phyloP scores from a whole-genome alignment of 2,797 vertebrate species.

The Carapus acus region DNA sequence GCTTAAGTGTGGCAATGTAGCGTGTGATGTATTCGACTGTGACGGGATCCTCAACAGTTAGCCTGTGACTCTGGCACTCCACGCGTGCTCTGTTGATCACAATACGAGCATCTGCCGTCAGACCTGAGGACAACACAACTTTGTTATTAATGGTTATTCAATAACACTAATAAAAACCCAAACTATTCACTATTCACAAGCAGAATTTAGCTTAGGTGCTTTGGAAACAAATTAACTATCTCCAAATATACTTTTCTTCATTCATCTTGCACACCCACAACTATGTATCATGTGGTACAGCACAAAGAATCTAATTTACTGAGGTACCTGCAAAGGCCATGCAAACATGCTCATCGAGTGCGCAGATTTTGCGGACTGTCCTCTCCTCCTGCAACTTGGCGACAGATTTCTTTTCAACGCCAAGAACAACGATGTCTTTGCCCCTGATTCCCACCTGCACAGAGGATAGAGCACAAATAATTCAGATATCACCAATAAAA shows the following conservation, averaged over 20 bases:
- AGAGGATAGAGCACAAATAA: neutral
- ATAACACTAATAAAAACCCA: too few relatives aligned
- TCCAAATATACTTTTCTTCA: too few relatives aligned
- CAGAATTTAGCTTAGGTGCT: too few relatives aligned
- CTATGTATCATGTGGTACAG: too few relatives aligned
- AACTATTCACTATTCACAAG: too few relatives aligned
- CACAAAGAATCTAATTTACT: too few relatives aligned
- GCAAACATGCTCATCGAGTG: constrained; percentile 79
- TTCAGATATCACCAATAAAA: neutral
- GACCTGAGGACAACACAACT: constrained; percentile 69
- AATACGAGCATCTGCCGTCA: constrained; percentile 85
- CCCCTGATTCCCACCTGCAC: constrained; percentile 79
- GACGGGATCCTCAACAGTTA: constrained; percentile 87
- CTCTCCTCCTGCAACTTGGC: constrained; percentile 82
- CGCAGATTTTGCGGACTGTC: constrained; percentile 80
- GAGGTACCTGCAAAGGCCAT: constrained; percentile 80
- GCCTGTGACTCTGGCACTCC: constrained; percentile 86
- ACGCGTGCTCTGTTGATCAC: constrained; percentile 86
- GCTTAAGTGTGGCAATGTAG: constrained; percentile 86
- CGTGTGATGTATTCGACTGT: constrained; percentile 89
- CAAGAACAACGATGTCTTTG: constrained; percentile 79
- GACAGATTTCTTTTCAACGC: constrained; percentile 80
- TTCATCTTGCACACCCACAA: too few relatives aligned
- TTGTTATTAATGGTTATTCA: too few relatives aligned
- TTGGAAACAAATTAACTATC: too few relatives aligned